Evolutionary conservation across 2,113 vertebrate genomes (phyloP).

Genomic region (Micromys minutus): DNA sequence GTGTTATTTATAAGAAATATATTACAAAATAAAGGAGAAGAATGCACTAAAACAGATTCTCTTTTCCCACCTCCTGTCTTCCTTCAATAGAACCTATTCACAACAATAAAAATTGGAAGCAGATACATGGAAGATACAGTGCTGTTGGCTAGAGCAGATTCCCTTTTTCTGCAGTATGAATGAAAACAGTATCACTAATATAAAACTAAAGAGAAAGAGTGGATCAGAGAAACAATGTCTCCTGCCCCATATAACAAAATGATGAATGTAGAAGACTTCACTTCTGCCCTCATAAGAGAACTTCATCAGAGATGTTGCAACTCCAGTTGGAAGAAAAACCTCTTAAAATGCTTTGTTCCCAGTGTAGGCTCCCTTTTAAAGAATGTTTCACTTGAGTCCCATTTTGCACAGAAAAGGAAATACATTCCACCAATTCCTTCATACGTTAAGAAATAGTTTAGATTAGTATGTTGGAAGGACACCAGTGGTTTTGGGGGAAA

Average conservation of each 20-base stretch:
- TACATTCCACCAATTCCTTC: too few relatives aligned
- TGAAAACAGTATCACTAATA: background rate
- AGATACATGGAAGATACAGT: background rate
- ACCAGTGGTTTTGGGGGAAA: background rate
- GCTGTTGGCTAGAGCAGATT: background rate
- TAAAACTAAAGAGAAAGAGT: background rate
- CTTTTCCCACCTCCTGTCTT: background rate
- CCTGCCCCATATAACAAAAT: background rate
- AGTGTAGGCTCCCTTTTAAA: background rate
- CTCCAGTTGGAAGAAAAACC: rapidly evolving
- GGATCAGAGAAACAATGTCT: background rate
- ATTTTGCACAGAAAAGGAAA: background rate
- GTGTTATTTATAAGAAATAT: background rate
- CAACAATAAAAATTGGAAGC: too few relatives aligned
- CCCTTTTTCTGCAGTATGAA: background rate
- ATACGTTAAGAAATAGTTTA: background rate
- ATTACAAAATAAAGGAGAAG: background rate
- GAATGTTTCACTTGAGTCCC: background rate
- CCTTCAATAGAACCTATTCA: too few relatives aligned
- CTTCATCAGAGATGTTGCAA: background rate
- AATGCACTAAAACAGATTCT: background rate
- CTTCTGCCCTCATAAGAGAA: rapidly evolving
- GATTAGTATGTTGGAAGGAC: background rate
- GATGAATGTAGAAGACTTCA: background rate
- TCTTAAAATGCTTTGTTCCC: background rate